phyloP scores from a whole-genome alignment of 2,888 invertebrate species.

The Nipponacmea schrenckii region DNA sequence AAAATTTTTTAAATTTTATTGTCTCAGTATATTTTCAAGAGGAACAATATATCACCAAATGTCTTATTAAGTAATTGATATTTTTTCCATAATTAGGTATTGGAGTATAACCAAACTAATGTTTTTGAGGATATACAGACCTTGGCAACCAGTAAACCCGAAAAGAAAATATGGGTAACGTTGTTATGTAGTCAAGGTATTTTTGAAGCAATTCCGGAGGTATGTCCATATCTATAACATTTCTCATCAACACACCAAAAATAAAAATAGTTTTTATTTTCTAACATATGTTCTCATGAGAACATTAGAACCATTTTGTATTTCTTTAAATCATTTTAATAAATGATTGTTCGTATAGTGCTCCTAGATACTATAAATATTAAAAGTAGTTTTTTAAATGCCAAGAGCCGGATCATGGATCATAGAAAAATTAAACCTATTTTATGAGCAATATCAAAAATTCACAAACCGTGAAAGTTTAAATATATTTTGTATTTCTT shows the following conservation, averaged over 20 bases:
- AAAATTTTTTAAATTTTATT: no score
- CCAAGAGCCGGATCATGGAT: not conserved
- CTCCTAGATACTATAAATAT: no score
- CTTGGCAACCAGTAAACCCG: constrained; percentile 11
- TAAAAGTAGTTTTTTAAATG: not conserved
- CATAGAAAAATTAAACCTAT: not conserved
- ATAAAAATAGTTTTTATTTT: no score
- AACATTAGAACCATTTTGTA: no score
- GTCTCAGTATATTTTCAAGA: not conserved
- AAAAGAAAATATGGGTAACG: constrained; percentile 51
- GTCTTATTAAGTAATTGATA: no score
- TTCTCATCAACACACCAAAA: no score
- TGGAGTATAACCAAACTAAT: constrained; percentile 31
- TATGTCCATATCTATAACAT: constrained; percentile 21
- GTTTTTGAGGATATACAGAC: constrained; percentile 14
- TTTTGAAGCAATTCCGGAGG: constrained; percentile 41
- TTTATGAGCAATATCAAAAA: not conserved
- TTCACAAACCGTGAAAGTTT: no score
- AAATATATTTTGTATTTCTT: no score
- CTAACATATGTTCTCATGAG: no score
- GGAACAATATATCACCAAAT: no score
- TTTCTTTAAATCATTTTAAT: no score
- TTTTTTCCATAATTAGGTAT: constrained; percentile 32
- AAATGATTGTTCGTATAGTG: no score
- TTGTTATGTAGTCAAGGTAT: constrained; percentile 52